These are phyloP conservation scores for Tuberolachnus salignus DNA, from an alignment of 2,888 invertebrate genomes.

Conservation along the genomic window DNA sequence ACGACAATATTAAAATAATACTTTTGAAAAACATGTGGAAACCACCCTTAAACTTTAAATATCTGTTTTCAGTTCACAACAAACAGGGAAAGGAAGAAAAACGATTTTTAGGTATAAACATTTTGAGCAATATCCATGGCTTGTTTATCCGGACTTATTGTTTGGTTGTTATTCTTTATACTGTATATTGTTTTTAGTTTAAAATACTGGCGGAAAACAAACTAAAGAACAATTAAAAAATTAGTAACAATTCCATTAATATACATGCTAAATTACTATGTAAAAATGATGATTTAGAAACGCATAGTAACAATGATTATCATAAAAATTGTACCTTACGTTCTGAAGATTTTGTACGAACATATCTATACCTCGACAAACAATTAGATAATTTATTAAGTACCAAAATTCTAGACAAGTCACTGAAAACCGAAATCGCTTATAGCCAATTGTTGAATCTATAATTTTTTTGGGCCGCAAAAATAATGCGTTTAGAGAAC, in stretches of 20 bases:
- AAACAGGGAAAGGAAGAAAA: constrained; percentile 3
- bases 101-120: not conserved
- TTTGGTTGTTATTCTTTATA: not conserved
- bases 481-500: not conserved
- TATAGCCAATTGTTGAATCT: constrained; percentile 9
- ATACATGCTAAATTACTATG: not conserved
- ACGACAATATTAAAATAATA: not conserved
- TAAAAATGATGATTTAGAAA: not conserved
- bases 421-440: not conserved
- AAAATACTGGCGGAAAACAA: not conserved
- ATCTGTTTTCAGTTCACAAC: not conserved
- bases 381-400: not conserved
- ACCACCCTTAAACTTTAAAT: constrained; percentile 9
- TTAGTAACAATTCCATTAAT: not conserved
- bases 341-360: constrained; percentile 3
- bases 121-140: constrained; percentile 2
- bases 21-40: not conserved
- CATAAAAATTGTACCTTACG: not conserved
- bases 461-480: not conserved
- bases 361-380: not conserved
- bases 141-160: not conserved
- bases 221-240: not conserved
- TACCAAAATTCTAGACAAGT: not conserved
- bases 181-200: constrained; percentile 1
- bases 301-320: not conserved